Evolutionary conservation across 1,140 invertebrate species (phyloP).

Genomic region (Trypoxylus dichotomus): DNA sequence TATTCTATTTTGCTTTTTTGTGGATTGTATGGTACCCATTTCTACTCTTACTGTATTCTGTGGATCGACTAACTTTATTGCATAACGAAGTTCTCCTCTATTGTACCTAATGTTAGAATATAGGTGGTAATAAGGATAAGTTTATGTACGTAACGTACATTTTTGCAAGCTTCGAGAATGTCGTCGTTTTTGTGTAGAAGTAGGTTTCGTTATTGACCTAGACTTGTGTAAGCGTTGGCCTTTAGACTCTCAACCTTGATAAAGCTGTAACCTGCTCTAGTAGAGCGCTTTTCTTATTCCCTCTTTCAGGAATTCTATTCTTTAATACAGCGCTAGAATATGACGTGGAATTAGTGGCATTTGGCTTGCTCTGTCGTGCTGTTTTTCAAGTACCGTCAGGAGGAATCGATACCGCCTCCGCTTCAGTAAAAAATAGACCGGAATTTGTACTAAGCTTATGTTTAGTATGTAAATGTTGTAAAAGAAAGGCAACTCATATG

Average conservation of each 20-base stretch:
- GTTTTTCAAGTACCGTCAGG: neutral
- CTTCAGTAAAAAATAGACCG: neutral
- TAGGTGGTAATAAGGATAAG: no score
- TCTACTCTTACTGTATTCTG: no score
- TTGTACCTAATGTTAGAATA: no score
- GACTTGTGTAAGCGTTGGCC: slow-evolving; percentile 7
- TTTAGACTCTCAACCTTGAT: slow-evolving; percentile 19
- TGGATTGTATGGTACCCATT: no score
- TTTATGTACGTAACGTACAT: neutral
- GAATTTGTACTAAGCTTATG: no score
- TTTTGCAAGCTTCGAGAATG: neutral
- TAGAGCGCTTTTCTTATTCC: neutral
- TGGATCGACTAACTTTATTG: no score
- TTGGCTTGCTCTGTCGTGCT: neutral
- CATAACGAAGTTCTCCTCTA: no score
- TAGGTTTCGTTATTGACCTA: slow-evolving; percentile 4
- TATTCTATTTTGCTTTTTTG: no score
- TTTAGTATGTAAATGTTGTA: no score
- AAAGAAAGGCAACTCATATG: no score
- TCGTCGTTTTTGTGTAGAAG: neutral
- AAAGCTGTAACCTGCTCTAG: neutral
- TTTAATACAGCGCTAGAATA: neutral
- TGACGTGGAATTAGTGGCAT: neutral
- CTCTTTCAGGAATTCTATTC: neutral
- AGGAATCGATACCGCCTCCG: neutral